Conservation (phyloP, 1,140 invertebrate genomes). For the Megathymus violae region DNA sequence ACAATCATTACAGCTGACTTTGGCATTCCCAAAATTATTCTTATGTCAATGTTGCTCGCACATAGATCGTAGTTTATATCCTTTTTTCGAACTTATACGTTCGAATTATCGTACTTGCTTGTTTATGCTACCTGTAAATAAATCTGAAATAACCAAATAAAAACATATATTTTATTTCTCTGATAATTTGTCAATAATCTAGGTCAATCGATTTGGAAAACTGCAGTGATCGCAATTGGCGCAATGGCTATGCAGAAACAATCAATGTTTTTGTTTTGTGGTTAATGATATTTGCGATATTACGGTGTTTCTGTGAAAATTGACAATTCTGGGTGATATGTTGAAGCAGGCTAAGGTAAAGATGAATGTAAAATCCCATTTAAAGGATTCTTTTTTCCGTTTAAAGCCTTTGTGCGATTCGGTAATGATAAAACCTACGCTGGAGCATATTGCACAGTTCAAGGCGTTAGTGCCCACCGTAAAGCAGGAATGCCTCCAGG, state of each 20-base stretch:
- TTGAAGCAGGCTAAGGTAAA: slow-evolving; percentile 34
- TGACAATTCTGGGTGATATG: slow-evolving; percentile 2
- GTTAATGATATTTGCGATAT: background rate
- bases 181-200: slow-evolving; percentile 12
- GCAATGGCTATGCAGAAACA: too few species aligned
- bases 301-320: background rate
- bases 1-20: slow-evolving; percentile 47
- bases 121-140: background rate
- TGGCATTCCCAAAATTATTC: slow-evolving; percentile 28
- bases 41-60: background rate
- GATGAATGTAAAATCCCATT: slow-evolving; percentile 52
- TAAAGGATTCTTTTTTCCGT: slow-evolving; percentile 73
- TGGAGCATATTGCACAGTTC: slow-evolving; percentile 61
- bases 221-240: background rate
- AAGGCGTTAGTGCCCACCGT: slow-evolving; percentile 54
- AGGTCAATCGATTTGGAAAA: slow-evolving; percentile 7
- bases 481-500: slow-evolving; percentile 72
- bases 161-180: too few species aligned
- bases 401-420: slow-evolving; percentile 83
- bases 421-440: slow-evolving; percentile 74
- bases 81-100: background rate
- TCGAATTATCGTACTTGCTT: background rate
- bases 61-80: background rate
- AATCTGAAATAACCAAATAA: background rate
- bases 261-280: slow-evolving; percentile 12